A percentile compares a stretch with the other conserved stretches of the same genome.
Evolutionary conservation across 1,140 invertebrate species (phyloP).

Genomic region (Nilaparvata lugens): DNA sequence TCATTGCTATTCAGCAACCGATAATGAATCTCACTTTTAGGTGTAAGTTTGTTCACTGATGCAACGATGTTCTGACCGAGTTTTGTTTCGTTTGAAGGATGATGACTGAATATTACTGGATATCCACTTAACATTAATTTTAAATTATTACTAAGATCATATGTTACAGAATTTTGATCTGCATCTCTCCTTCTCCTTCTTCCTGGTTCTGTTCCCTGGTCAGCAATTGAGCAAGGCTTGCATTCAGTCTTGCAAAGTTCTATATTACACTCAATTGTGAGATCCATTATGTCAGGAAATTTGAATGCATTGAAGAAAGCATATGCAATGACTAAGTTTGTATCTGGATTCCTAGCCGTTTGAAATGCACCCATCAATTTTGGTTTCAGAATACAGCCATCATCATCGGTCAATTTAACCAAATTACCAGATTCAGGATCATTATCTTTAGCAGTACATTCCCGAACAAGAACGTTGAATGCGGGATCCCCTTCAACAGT

Average conservation of each 20-base stretch:
- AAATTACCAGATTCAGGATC: constrained; percentile 35
- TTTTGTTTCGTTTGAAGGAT: constrained; percentile 25
- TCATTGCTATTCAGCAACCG: background rate
- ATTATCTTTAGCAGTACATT: constrained; percentile 62
- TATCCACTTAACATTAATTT: constrained; percentile 25
- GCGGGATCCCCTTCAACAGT: constrained; percentile 68
- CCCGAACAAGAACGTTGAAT: constrained; percentile 67
- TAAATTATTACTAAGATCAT: too few relatives aligned
- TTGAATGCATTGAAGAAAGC: constrained; percentile 77
- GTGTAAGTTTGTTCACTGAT: too few relatives aligned
- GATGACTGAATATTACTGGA: too few relatives aligned
- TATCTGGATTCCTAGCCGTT: constrained; percentile 62
- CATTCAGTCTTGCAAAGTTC: constrained; percentile 76
- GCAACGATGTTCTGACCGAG: constrained; percentile 25
- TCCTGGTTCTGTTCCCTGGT: constrained; percentile 49
- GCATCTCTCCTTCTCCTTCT: constrained; percentile 34
- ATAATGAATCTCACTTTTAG: too few relatives aligned
- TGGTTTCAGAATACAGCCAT: constrained; percentile 70
- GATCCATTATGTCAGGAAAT: constrained; percentile 79
- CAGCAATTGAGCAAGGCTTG: constrained; percentile 56
- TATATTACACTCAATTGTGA: constrained; percentile 75
- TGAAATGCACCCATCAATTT: constrained; percentile 76
- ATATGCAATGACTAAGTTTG: constrained; percentile 64
- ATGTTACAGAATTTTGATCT: too few relatives aligned
- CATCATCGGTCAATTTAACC: constrained; percentile 60